Conservation (phyloP, 2,797 vertebrate genomes). For the Carcharodon carcharias region DNA sequence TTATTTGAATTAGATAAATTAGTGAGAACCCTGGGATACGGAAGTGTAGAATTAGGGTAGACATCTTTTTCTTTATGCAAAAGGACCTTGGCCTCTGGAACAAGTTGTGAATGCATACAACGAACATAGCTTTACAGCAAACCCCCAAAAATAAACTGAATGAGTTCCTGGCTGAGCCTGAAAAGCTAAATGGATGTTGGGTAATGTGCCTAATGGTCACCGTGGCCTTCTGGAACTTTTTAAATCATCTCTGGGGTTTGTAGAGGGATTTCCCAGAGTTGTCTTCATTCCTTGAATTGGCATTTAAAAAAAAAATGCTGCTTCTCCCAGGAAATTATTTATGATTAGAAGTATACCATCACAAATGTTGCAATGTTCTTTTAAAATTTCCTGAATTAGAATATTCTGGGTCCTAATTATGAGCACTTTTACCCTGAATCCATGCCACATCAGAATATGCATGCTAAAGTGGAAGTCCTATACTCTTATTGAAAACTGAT, state of each 20-base stretch:
- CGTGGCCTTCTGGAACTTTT: background rate
- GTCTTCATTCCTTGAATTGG: too few relatives aligned
- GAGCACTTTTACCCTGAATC: background rate
- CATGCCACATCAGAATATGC: background rate
- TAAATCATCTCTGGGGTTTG: background rate
- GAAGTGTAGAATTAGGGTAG: background rate
- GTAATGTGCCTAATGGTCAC: background rate
- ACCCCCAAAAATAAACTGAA: background rate
- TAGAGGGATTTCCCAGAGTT: background rate
- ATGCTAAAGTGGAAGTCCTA: background rate
- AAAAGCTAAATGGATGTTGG: background rate
- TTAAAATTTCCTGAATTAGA: background rate
- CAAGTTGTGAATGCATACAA: background rate
- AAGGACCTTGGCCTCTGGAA: background rate
- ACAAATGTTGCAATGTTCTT: background rate
- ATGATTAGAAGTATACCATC: background rate
- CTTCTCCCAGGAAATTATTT: background rate
- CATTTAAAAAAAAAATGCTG: background rate
- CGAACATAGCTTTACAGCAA: background rate
- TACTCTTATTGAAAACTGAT: background rate
- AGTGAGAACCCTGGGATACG: background rate
- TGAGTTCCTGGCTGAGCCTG: background rate
- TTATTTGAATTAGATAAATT: background rate
- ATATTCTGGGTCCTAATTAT: background rate
- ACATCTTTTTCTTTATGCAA: background rate